Conservation (phyloP, 2,888 invertebrate species). For the Drosophila vallismaia region DNA sequence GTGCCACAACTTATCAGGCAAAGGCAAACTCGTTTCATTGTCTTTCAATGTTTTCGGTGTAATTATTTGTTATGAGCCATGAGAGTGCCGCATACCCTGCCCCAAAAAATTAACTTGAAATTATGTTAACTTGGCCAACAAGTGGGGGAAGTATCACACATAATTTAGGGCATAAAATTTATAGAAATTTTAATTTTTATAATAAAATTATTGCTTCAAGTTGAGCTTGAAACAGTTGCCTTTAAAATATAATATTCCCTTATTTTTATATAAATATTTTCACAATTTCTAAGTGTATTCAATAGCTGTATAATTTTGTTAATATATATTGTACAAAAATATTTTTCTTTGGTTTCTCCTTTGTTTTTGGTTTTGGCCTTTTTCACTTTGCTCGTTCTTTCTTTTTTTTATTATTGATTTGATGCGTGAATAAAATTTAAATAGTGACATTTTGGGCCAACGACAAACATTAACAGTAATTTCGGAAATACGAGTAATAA, state of each 20-base stretch:
- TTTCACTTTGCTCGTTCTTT: conserved; percentile 27
- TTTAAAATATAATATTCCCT: too few species aligned
- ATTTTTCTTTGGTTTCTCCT: conserved; percentile 61
- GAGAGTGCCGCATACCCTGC: conserved; percentile 30
- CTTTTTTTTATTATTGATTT: conserved; percentile 72
- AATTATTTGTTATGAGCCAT: conserved; percentile 51
- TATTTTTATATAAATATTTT: too few species aligned
- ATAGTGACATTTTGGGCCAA: conserved; percentile 77
- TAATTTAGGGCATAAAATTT: neutral
- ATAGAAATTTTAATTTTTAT: too few species aligned
- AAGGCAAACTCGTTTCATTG: conserved; percentile 77
- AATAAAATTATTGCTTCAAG: too few species aligned
- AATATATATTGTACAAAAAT: neutral
- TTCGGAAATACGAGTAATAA: conserved; percentile 75
- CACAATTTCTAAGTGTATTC: conserved; percentile 51
- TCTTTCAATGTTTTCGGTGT: conserved; percentile 68
- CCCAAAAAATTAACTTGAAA: neutral
- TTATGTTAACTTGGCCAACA: neutral
- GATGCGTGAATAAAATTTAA: conserved; percentile 77
- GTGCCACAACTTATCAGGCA: conserved; percentile 65
- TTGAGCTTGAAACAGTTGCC: too few species aligned
- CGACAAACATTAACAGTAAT: conserved; percentile 78
- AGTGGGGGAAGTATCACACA: neutral
- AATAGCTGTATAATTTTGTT: neutral
- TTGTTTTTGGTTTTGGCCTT: conserved; percentile 47